Evolutionary conservation across 1,140 invertebrate genomes (phyloP).

Genomic region (Drosophila simulans): DNA sequence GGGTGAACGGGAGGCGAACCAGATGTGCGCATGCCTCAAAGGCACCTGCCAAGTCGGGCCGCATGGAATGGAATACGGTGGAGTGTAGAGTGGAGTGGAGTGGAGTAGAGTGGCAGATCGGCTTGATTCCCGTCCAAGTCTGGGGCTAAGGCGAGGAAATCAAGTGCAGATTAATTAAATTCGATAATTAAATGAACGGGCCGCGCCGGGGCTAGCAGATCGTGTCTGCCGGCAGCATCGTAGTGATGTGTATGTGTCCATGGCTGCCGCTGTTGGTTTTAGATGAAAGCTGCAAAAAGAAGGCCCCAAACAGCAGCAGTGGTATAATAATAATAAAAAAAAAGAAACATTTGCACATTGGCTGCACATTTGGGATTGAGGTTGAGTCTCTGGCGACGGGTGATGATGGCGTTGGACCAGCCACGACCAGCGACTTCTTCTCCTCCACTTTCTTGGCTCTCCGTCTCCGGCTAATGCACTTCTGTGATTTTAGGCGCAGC

Average conservation of each 20-base stretch:
- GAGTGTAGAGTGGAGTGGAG: too few relatives aligned
- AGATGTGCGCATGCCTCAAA: conserved; percentile 60
- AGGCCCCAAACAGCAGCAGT: conserved; percentile 13
- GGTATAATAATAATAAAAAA: conserved; percentile 26
- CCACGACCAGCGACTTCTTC: conserved; percentile 13
- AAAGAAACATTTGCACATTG: conserved; percentile 61
- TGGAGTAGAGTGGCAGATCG: background rate
- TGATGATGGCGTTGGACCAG: conserved; percentile 32
- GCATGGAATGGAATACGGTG: background rate
- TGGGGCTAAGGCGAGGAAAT: conserved; percentile 71
- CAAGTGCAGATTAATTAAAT: conserved; percentile 83
- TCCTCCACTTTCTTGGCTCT: background rate
- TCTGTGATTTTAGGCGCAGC: conserved; percentile 80
- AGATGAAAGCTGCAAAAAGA: conserved; percentile 51
- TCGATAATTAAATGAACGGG: conserved; percentile 81
- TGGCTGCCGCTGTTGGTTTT: conserved; percentile 55
- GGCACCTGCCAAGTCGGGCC: conserved; percentile 46
- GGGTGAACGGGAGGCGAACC: conserved; percentile 17
- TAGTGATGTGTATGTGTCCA: conserved; percentile 7
- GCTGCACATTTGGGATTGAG: conserved; percentile 77
- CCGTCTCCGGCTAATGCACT: conserved; percentile 68
- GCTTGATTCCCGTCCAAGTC: conserved; percentile 24
- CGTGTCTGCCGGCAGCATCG: conserved; percentile 61
- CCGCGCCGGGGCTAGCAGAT: conserved; percentile 51
- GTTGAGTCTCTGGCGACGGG: conserved; percentile 57